Base-by-base conservation (phyloP, 2,888 invertebrate species). In the Blomia tropicalis region DNA sequence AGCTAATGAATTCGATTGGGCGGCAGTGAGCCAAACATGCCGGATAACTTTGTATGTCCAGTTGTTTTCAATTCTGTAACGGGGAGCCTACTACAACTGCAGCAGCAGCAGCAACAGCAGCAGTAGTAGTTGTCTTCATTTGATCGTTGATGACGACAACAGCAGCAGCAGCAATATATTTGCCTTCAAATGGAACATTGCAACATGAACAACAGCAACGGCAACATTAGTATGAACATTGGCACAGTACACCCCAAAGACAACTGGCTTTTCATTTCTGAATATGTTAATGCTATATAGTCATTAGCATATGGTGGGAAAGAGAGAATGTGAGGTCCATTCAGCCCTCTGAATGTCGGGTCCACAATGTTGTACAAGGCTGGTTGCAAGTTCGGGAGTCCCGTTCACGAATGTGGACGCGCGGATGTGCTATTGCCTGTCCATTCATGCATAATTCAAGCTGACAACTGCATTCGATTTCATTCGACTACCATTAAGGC, bases 291-390 rank as follows among this genome's bases (percentile, higher is more conserved):
- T 47, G 51, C 51, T 47, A 47, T 47, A 47, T 47, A 47, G 51
- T 47, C 51, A 47, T 47, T 47, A 47, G 51, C 51, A 47, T 47
- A 47, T 47, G 51, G 51, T 7, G 51, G n/a, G 51, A n/a, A 47
- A 7, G 51, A 47, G 51, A 47, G 51, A 19, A 27, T 11, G 51
- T 11, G 51, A 47, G 51, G 27, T 7, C 7, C 7, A 47, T 7
- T 11, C 51, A 36, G 36, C n/a, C n/a, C n/a, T n/a, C n/a, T n/a
- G n/a, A n/a, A n/a, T n/a, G n/a, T n/a, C n/a, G n/a, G n/a, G n/a
- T n/a, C n/a, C n/a, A n/a, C n/a, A n/a, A n/a, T n/a, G n/a, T n/a
- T n/a, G n/a, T n/a, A n/a, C n/a, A n/a, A n/a, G n/a, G n/a, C n/a
- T n/a, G n/a, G n/a, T n/a, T n/a, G n/a, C n/a, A n/a, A n/a, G n/a